phyloP scores from a whole-genome alignment of 1,140 invertebrate genomes.

The Coenobita brevimanus region DNA sequence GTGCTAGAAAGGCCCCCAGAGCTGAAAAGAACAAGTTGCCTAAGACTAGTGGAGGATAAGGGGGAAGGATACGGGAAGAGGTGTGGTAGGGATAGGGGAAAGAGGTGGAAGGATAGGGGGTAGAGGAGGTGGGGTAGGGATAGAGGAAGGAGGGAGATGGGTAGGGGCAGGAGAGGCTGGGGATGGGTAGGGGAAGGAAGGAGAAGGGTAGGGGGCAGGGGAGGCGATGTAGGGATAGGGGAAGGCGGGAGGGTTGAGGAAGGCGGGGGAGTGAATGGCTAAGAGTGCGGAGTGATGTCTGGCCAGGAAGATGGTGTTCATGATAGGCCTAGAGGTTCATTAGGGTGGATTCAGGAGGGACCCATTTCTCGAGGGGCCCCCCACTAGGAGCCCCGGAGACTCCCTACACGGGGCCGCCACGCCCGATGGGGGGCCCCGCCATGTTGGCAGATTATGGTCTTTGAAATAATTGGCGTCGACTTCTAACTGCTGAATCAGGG shows the following conservation, averaged over 20 bases:
- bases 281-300: conserved; percentile 46
- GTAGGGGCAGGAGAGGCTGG: not conserved
- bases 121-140: not conserved
- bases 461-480: conserved; percentile 63
- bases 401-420: conserved; percentile 50
- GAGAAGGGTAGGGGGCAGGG: not conserved
- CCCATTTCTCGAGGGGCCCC: conserved; percentile 58
- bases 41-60: not conserved
- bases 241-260: not conserved
- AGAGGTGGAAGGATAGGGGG: not conserved
- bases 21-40: not conserved
- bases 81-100: not conserved
- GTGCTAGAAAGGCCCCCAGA: not conserved
- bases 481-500: conserved; percentile 65
- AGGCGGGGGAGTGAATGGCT: not conserved
- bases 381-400: conserved; percentile 56
- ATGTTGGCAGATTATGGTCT: conserved; percentile 63
- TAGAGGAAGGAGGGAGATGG: not conserved
- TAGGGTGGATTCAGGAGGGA: conserved; percentile 54
- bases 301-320: conserved; percentile 50
- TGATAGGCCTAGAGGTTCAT: conserved; percentile 66
- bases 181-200: not conserved
- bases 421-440: conserved; percentile 44
- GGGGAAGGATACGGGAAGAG: not conserved
- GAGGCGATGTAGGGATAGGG: not conserved